Evolutionary conservation across 2,797 vertebrate species (phyloP).

Genomic region (Scolopax bukidnonensis): DNA sequence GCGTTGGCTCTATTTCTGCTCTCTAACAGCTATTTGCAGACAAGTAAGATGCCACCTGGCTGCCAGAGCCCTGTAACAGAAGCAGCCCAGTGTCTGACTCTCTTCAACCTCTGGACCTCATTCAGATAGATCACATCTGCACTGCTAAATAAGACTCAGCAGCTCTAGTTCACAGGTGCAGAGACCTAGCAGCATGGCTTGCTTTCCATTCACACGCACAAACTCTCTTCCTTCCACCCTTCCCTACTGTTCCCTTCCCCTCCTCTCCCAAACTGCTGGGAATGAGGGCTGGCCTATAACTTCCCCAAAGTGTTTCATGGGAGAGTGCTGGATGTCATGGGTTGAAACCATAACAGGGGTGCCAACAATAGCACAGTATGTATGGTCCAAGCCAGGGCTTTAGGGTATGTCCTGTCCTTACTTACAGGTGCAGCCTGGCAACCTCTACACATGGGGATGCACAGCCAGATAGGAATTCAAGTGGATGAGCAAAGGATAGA

Average conservation of each 20-base stretch:
- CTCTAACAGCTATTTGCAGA: background rate
- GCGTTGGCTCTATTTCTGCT: background rate
- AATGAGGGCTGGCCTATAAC: background rate
- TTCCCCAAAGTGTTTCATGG: background rate
- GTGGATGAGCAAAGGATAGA: background rate
- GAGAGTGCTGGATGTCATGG: background rate
- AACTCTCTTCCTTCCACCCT: background rate
- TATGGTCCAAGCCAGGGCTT: background rate
- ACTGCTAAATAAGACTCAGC: background rate
- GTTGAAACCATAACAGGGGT: background rate
- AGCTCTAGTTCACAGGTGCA: background rate
- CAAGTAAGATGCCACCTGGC: background rate
- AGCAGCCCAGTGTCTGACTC: background rate
- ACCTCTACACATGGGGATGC: background rate
- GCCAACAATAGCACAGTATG: fast-evolving
- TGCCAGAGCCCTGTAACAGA: background rate
- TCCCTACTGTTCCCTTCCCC: background rate
- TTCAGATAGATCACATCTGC: background rate
- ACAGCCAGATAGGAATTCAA: background rate
- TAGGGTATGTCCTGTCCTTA: background rate
- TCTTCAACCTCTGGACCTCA: background rate
- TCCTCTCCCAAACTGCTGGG: background rate
- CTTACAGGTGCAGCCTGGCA: background rate
- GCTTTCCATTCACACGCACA: fast-evolving
- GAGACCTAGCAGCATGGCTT: background rate